Conservation (phyloP, 2,113 vertebrate genomes). For the Bos indicus region DNA sequence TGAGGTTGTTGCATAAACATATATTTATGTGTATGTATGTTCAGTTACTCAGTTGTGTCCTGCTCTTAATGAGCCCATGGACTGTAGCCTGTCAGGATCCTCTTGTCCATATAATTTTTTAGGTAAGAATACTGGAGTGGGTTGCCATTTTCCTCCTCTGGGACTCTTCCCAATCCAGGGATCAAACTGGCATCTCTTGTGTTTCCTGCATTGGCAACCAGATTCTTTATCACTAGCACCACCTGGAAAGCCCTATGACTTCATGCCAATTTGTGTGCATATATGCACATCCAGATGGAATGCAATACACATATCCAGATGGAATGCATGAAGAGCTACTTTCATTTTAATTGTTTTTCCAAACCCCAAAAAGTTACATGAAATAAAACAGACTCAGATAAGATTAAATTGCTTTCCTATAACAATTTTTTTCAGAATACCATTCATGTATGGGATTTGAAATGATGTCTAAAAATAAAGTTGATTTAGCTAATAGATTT, state of each 20-base stretch:
- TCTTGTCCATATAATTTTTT: not conserved
- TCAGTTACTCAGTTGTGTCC: not conserved
- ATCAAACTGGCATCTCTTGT: not conserved
- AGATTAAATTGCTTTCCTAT: constrained; percentile 45
- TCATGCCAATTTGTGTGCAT: not conserved
- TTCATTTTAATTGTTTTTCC: constrained; percentile 41
- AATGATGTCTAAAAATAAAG: constrained; percentile 44
- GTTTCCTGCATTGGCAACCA: not conserved
- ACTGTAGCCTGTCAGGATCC: not conserved
- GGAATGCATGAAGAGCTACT: not conserved
- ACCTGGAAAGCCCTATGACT: not conserved
- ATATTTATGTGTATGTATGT: not conserved
- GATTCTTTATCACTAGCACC: not conserved
- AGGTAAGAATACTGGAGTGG: not conserved
- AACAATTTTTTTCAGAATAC: not conserved
- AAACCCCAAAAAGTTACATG: not conserved
- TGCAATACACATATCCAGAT: not conserved
- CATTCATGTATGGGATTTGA: constrained; percentile 18
- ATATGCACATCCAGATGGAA: not conserved
- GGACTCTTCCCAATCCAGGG: not conserved
- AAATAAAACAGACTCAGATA: constrained; percentile 25
- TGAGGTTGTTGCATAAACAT: not conserved
- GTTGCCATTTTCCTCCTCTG: not conserved
- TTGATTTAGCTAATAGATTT: constrained; percentile 37
- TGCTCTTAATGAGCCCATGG: not conserved